phyloP scores from a whole-genome alignment of 2,113 vertebrate species.

The Clarias batrachus region DNA sequence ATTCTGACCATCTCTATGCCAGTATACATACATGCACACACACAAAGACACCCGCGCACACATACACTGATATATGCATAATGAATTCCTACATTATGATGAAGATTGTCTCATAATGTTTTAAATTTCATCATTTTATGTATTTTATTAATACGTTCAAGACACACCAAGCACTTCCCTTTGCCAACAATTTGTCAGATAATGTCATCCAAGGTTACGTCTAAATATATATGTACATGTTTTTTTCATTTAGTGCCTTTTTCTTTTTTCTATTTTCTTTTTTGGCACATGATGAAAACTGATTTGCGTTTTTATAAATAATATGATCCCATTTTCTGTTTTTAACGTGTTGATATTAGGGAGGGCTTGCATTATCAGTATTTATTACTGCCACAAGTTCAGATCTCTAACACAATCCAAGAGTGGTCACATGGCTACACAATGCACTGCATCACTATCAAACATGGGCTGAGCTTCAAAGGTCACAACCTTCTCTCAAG shows the following conservation, averaged over 20 bases:
- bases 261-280: not conserved
- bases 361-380: constrained; percentile 25
- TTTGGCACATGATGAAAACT: not conserved
- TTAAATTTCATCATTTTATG: constrained; percentile 49
- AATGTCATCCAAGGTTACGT: constrained; percentile 56
- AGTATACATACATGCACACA: constrained; percentile 66
- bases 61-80: constrained; percentile 70
- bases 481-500: constrained; percentile 36
- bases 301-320: not conserved
- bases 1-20: constrained; percentile 69
- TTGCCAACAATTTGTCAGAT: constrained; percentile 44
- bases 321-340: not conserved
- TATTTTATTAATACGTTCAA: constrained; percentile 47
- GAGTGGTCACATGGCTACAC: constrained; percentile 40
- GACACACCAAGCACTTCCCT: constrained; percentile 50
- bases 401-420: constrained; percentile 37
- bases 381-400: constrained; percentile 25
- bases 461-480: constrained; percentile 35
- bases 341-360: constrained; percentile 7
- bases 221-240: constrained; percentile 62
- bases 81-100: constrained; percentile 68
- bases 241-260: not conserved
- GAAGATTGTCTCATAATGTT: constrained; percentile 75
- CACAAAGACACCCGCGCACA: constrained; percentile 50
- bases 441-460: constrained; percentile 37